Percentiles rank a stretch among this genome's conserved stretches.
Conservation (phyloP, 2,888 invertebrate genomes). For the Acleris cristana region DNA sequence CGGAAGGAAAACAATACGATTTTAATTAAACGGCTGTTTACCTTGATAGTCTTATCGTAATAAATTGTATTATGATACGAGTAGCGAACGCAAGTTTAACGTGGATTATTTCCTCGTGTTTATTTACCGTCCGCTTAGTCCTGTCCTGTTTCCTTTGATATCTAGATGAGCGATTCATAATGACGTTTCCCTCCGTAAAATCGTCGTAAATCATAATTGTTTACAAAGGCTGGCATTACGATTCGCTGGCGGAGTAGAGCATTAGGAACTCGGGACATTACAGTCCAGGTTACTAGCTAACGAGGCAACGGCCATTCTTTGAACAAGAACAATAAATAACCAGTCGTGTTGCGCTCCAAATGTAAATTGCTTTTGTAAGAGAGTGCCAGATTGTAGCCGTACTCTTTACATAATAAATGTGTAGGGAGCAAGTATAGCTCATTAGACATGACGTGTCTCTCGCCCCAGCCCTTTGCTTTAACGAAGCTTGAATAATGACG, state of each 20-base stretch:
- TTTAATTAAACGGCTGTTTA: neutral
- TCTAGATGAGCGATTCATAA: slow-evolving; percentile 6
- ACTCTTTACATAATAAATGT: slow-evolving; percentile 54
- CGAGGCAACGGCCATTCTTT: slow-evolving; percentile 26
- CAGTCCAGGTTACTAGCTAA: slow-evolving; percentile 33
- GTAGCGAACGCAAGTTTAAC: no score
- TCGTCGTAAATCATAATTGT: slow-evolving; percentile 26
- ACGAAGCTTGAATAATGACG: slow-evolving; percentile 37
- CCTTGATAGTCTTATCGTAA: neutral
- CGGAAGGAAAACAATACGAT: slow-evolving; percentile 21
- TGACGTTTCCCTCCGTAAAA: slow-evolving; percentile 11
- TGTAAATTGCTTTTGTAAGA: slow-evolving; percentile 36
- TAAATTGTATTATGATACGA: no score
- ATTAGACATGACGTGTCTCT: slow-evolving; percentile 45
- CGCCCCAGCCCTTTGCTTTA: slow-evolving; percentile 39
- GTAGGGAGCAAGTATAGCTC: slow-evolving; percentile 44
- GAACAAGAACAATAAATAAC: slow-evolving; percentile 38
- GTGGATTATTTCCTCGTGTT: no score
- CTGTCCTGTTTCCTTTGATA: slow-evolving; percentile 8
- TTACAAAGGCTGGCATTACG: slow-evolving; percentile 13
- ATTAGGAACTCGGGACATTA: slow-evolving; percentile 11
- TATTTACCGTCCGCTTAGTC: no score
- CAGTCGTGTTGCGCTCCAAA: slow-evolving; percentile 31
- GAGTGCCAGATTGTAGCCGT: slow-evolving; percentile 48
- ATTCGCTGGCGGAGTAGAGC: slow-evolving; percentile 19